A percentile compares a stretch with the other conserved stretches of the same genome.
Evolutionary conservation across 2,888 invertebrate genomes (phyloP).

Genomic region (Vanessa cardui): DNA sequence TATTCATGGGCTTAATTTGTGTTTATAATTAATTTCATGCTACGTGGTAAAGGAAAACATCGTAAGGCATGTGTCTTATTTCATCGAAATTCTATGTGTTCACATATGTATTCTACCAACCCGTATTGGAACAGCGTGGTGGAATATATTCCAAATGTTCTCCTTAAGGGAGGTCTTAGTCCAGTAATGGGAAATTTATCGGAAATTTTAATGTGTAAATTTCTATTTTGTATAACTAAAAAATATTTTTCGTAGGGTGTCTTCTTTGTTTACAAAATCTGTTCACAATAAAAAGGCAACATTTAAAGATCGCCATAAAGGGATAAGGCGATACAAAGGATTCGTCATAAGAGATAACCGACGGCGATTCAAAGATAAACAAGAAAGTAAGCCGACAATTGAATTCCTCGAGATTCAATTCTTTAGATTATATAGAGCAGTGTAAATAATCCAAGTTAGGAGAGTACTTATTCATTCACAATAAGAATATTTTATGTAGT

Average conservation of each 20-base stretch:
- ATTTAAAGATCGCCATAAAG: slow-evolving; percentile 30
- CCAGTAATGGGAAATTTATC: too few relatives aligned
- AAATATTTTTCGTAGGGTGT: slow-evolving; percentile 48
- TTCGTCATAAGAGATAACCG: slow-evolving; percentile 49
- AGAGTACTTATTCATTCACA: neutral
- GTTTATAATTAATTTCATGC: too few relatives aligned
- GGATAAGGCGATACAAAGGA: slow-evolving; percentile 51
- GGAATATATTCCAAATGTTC: too few relatives aligned
- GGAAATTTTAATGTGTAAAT: too few relatives aligned
- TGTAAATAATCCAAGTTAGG: neutral
- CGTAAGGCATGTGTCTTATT: too few relatives aligned
- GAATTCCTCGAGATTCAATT: slow-evolving; percentile 22
- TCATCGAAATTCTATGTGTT: too few relatives aligned
- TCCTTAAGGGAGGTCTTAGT: too few relatives aligned
- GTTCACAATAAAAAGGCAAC: slow-evolving; percentile 39
- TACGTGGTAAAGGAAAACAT: too few relatives aligned
- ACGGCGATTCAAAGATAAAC: slow-evolving; percentile 51
- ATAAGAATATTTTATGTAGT: neutral
- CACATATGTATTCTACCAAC: too few relatives aligned
- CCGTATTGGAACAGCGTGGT: too few relatives aligned
- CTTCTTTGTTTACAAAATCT: slow-evolving; percentile 50
- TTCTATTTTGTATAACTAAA: too few relatives aligned
- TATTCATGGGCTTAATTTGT: too few relatives aligned
- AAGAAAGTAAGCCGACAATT: slow-evolving; percentile 51
- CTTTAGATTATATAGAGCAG: slow-evolving; percentile 6